These are phyloP conservation scores for Ophiothrix spiculata DNA, from an alignment of 35 echinoderm and acorn worm species.

Conservation along the genomic window DNA sequence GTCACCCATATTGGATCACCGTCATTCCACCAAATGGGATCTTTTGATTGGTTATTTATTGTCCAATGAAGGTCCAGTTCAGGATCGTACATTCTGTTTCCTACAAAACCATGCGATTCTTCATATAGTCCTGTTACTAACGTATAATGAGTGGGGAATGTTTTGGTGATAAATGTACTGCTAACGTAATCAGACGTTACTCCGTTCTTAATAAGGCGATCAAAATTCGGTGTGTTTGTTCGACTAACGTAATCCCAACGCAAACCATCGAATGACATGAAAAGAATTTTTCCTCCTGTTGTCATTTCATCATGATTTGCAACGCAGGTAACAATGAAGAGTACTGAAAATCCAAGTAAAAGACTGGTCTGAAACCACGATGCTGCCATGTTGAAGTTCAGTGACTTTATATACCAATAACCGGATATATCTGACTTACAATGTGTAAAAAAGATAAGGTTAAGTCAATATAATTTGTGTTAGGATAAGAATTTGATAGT, in stretches of 20 bases:
- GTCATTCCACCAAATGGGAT: slow-evolving; percentile 71
- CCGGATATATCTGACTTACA: too few species aligned
- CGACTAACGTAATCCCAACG: slow-evolving; percentile 82
- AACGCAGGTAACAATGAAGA: neutral
- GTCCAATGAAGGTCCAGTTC: slow-evolving; percentile 36
- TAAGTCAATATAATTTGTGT: too few species aligned
- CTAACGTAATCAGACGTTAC: slow-evolving; percentile 55
- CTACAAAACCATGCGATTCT: slow-evolving; percentile 85
- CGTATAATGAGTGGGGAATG: slow-evolving; percentile 91
- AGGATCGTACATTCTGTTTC: slow-evolving; percentile 92
- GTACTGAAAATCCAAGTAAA: neutral
- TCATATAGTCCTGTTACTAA: slow-evolving; percentile 84
- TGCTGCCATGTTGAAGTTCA: neutral
- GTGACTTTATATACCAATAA: too few species aligned
- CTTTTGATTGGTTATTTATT: slow-evolving; percentile 8
- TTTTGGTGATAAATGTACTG: slow-evolving; percentile 85
- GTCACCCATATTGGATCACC: slow-evolving; percentile 82
- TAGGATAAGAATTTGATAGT: too few species aligned
- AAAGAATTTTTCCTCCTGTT: slow-evolving; percentile 25
- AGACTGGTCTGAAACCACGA: neutral
- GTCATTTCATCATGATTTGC: neutral
- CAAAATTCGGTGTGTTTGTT: slow-evolving; percentile 77
- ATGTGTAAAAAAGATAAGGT: too few species aligned
- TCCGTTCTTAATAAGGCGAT: slow-evolving; percentile 47
- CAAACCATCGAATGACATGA: slow-evolving; percentile 95